These are phyloP conservation scores for Paramormyrops kingsleyae DNA, from an alignment of 2,113 vertebrate species.

Conservation along the genomic window DNA sequence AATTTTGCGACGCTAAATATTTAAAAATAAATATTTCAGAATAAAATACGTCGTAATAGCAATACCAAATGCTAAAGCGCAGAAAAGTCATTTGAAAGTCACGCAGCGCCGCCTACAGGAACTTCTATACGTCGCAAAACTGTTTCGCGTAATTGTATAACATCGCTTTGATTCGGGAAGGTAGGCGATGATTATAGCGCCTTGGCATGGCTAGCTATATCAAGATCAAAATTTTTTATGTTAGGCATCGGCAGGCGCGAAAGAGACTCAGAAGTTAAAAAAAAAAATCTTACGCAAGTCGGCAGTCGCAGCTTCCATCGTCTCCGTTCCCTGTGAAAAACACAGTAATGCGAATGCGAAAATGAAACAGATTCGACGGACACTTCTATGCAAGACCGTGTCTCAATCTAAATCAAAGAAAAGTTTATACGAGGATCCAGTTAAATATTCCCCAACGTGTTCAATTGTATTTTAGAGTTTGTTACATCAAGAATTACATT, in stretches of 20 bases:
- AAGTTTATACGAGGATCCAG: too few relatives aligned
- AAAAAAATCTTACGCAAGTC: neutral
- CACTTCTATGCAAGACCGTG: too few relatives aligned
- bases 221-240: neutral
- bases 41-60: neutral
- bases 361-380: too few relatives aligned
- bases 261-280: neutral
- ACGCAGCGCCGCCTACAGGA: neutral
- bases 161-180: neutral
- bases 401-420: too few relatives aligned
- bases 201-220: neutral
- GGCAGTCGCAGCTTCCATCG: too few relatives aligned
- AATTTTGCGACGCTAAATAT: neutral
- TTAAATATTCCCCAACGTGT: too few relatives aligned
- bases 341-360: neutral
- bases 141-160: neutral
- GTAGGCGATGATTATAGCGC: neutral
- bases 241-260: neutral
- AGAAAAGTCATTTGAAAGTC: neutral
- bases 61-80: neutral
- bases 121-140: neutral
- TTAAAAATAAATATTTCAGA: neutral
- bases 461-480: too few relatives aligned
- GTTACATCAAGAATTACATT: too few relatives aligned
- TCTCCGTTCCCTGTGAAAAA: too few relatives aligned